Evolutionary conservation across 2,113 vertebrate genomes (phyloP), one percentile per base, ranked within the genome.

Genomic region (Cyanistes caeruleus): DNA sequence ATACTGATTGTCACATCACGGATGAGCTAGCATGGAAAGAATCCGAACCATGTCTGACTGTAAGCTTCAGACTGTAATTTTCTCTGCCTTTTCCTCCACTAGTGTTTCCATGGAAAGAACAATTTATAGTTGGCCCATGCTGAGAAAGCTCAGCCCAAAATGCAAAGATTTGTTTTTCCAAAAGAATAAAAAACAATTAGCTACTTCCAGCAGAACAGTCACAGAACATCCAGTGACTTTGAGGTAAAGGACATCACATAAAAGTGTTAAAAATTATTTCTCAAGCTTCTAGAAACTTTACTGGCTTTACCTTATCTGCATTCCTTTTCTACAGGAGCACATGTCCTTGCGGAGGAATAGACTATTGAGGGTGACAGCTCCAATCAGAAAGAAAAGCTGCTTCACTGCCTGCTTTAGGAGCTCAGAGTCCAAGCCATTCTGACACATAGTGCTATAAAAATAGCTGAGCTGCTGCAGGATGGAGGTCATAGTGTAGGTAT

Each of bases 251-350:
- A 41, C 1, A 0, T 67, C 48, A 79, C 24, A 69, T 1, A 13
- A 27, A 75, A 96, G 35, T 13, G 31, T 77, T 73, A 77, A 85
- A 79, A 89, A 77, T 15, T 60, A 4, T 8, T 68, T 85, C 35
- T 77, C 11, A 31, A 35, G 60, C 56, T 81, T 31, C 55, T 43
- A 49, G 81, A 67, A 81, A 52, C 48, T 33, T 23, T 14, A 7
- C 11, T 76, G 84, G 56, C 60, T 94, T 94, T 94, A 99, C 99
- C 99, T 99, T 97, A 99, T 99, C 94, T 99, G 99, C 99, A 99
- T 99, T 88, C 99, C 99, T 97, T 99, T 99, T 43, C 99, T 98
- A 95, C 99, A 99, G 22, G 99, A 99, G 95, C 99, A 99, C 98
- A 99, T 99, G 94, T 99, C 99, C 97, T 99, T 99, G 84, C 99